A percentile compares a stretch with the other conserved stretches of the same genome.
These are phyloP conservation scores for Drosophila kurseongensis DNA, from an alignment of 1,140 invertebrate genomes.

Conservation along the genomic window DNA sequence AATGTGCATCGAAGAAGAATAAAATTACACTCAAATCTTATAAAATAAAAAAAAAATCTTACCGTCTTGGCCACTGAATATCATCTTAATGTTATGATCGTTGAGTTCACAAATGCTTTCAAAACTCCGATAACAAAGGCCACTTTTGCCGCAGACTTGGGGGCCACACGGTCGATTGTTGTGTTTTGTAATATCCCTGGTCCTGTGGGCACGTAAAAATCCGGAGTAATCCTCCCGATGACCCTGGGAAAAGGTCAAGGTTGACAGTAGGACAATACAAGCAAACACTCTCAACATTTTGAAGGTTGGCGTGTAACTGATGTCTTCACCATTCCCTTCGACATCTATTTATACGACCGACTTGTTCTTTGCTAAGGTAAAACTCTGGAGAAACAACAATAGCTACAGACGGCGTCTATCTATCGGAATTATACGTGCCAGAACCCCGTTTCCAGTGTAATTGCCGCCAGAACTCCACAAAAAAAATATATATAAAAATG, in stretches of 20 bases:
- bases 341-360: slow-evolving; percentile 30
- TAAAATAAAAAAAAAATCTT: background rate
- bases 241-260: slow-evolving; percentile 11
- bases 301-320: slow-evolving; percentile 23
- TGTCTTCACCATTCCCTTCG: slow-evolving; percentile 25
- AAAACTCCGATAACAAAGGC: slow-evolving; percentile 43
- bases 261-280: slow-evolving; percentile 4
- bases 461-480: slow-evolving; percentile 6
- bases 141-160: slow-evolving; percentile 42
- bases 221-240: slow-evolving; percentile 15
- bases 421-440: slow-evolving; percentile 30
- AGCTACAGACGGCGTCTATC: slow-evolving; percentile 25
- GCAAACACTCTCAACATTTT: slow-evolving; percentile 21
- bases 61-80: slow-evolving; percentile 42
- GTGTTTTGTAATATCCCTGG: background rate
- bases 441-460: slow-evolving; percentile 16
- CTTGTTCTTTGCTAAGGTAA: slow-evolving; percentile 3
- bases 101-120: slow-evolving; percentile 38
- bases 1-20: background rate
- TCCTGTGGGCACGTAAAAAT: background rate
- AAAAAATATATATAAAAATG: slow-evolving; percentile 1
- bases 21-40: too few relatives aligned
- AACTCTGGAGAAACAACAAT: slow-evolving; percentile 10
- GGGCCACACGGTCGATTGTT: slow-evolving; percentile 18
- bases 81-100: slow-evolving; percentile 38